Evolutionary conservation across 2,797 vertebrate genomes (phyloP).

Genomic region (Lithobates sylvaticus): DNA sequence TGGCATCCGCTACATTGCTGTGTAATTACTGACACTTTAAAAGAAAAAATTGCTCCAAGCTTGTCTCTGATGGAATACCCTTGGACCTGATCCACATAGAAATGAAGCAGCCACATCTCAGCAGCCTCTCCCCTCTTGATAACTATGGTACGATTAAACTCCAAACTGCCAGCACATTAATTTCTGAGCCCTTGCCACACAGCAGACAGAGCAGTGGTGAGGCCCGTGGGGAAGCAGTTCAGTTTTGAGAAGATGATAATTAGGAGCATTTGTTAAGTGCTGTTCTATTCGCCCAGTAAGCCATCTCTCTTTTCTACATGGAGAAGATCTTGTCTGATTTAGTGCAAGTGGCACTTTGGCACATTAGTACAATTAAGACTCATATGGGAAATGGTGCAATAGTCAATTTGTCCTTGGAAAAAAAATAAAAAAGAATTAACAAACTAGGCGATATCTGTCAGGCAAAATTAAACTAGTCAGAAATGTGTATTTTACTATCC

Average conservation of each 20-base stretch:
- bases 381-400: background rate
- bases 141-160: constrained; percentile 38
- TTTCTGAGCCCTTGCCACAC: constrained; percentile 39
- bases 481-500: too few species aligned
- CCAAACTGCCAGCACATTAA: constrained; percentile 41
- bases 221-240: constrained; percentile 37
- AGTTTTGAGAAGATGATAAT: constrained; percentile 43
- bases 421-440: background rate
- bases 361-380: constrained; percentile 22
- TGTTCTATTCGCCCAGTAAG: constrained; percentile 2
- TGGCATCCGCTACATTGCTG: constrained; percentile 3
- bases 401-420: too few species aligned
- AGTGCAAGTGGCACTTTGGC: constrained; percentile 8
- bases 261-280: constrained; percentile 34
- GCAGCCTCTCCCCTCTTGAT: constrained; percentile 9
- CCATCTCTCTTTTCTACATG: constrained; percentile 7
- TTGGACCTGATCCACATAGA: constrained; percentile 37
- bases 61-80: constrained; percentile 34
- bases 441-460: background rate
- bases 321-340: background rate
- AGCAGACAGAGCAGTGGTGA: constrained; percentile 8
- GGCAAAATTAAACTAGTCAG: too few species aligned
- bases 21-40: constrained; percentile 55
- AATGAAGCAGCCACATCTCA: constrained; percentile 20
- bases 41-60: constrained; percentile 34